These are phyloP conservation scores for Thymelicus acteon DNA, from an alignment of 2,888 invertebrate genomes.

Conservation along the genomic window DNA sequence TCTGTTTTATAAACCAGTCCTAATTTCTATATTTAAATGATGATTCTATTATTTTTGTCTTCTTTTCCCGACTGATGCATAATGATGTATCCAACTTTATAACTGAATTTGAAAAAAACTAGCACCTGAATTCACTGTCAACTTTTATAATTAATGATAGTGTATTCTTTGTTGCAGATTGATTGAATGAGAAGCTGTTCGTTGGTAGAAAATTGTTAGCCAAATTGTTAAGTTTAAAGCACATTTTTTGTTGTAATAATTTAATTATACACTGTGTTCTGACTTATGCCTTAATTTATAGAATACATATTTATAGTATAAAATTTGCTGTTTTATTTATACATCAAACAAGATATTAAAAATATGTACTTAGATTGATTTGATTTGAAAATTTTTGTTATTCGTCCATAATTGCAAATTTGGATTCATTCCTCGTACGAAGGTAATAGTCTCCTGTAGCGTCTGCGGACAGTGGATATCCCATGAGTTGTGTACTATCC, in stretches of 20 bases:
- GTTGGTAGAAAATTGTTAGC: conserved; percentile 13
- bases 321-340: conserved; percentile 40
- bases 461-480: conserved; percentile 61
- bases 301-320: conserved; percentile 4
- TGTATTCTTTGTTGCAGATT: conserved; percentile 27
- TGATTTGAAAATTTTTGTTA: conserved; percentile 45
- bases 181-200: not conserved
- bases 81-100: conserved; percentile 51
- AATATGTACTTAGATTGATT: conserved; percentile 28
- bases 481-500: conserved; percentile 77
- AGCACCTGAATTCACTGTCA: not conserved
- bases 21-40: conserved; percentile 46
- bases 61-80: conserved; percentile 82
- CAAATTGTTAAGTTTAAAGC: conserved; percentile 16
- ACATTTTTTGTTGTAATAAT: conserved; percentile 22
- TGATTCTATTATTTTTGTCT: conserved; percentile 69
- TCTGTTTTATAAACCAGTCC: not conserved
- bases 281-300: conserved; percentile 15
- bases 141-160: not conserved
- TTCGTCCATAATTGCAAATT: conserved; percentile 68
- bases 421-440: conserved; percentile 81
- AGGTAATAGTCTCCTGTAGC: conserved; percentile 86
- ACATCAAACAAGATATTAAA: not conserved
- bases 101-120: not conserved
- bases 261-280: conserved; percentile 31